Evolutionary conservation across 2,888 invertebrate genomes (phyloP).

Genomic region (Andrena fulva): DNA sequence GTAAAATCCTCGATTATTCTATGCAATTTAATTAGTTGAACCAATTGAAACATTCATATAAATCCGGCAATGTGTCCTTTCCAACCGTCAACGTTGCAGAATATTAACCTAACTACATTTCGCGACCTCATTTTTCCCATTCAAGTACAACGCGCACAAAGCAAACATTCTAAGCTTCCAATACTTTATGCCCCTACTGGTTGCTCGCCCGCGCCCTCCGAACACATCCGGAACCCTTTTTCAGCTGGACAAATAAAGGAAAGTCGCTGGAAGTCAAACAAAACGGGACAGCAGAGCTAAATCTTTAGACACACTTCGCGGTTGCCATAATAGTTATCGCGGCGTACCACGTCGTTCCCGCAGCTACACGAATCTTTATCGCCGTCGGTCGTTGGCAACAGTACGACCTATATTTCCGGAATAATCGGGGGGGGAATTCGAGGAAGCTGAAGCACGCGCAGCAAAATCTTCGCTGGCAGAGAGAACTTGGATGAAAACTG

Average conservation of each 20-base stretch:
- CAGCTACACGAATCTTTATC: constrained; percentile 6
- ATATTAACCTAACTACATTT: neutral
- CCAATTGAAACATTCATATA: neutral
- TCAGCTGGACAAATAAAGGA: neutral
- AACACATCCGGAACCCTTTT: neutral
- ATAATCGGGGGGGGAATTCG: constrained; percentile 4
- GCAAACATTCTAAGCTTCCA: neutral
- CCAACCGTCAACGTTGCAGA: neutral
- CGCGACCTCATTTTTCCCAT: neutral
- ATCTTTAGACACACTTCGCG: neutral
- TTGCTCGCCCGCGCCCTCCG: neutral
- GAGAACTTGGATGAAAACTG: constrained; percentile 31
- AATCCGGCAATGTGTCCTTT: neutral
- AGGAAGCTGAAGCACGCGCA: constrained; percentile 17
- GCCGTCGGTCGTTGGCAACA: constrained; percentile 14
- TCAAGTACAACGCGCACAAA: neutral
- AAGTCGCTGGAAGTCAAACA: neutral
- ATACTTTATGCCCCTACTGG: no score
- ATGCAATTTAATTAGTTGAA: neutral
- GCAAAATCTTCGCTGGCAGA: constrained; percentile 26
- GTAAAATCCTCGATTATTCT: neutral
- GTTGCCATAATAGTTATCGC: constrained; percentile 1
- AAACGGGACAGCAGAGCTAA: neutral
- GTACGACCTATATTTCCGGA: constrained; percentile 26
- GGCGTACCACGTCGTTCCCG: constrained; percentile 1